Evolutionary conservation across 30 jellyfish, hydroid and myxozoan species (phyloP).

Genomic region (Morbakka virulenta): DNA sequence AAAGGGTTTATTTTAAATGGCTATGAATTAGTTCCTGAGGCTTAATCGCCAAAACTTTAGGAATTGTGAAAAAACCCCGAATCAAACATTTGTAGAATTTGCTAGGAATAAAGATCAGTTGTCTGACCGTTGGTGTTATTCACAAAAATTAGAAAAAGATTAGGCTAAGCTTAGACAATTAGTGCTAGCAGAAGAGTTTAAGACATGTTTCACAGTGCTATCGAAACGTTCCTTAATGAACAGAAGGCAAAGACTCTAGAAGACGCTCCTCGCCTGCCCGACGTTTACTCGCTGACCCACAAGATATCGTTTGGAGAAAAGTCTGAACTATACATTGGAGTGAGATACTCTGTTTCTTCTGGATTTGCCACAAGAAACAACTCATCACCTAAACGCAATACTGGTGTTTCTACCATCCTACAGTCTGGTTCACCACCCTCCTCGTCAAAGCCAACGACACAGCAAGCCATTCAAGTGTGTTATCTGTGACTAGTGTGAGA

Average conservation of each 20-base stretch:
- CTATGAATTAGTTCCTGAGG: too few species aligned
- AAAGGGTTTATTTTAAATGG: too few species aligned
- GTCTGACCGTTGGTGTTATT: background rate
- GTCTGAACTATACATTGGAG: too few species aligned
- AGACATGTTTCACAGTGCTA: background rate
- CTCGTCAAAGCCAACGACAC: too few species aligned
- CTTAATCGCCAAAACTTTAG: background rate
- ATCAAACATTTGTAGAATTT: background rate
- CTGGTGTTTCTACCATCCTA: too few species aligned
- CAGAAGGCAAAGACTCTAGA: background rate
- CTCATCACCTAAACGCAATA: too few species aligned
- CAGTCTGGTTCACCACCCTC: too few species aligned
- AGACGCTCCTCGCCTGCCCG: background rate
- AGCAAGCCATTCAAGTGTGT: too few species aligned
- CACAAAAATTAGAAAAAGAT: background rate
- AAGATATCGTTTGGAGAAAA: too few species aligned
- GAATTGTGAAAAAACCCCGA: background rate
- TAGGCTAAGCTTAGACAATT: background rate
- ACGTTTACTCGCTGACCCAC: background rate
- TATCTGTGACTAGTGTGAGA: too few species aligned
- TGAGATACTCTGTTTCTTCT: too few species aligned
- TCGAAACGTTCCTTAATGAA: background rate
- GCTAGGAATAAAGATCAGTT: background rate
- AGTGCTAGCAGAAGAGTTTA: background rate
- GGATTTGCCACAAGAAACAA: too few species aligned